phyloP scores from a whole-genome alignment of 2,113 vertebrate species.

The Scopus umbretta region DNA sequence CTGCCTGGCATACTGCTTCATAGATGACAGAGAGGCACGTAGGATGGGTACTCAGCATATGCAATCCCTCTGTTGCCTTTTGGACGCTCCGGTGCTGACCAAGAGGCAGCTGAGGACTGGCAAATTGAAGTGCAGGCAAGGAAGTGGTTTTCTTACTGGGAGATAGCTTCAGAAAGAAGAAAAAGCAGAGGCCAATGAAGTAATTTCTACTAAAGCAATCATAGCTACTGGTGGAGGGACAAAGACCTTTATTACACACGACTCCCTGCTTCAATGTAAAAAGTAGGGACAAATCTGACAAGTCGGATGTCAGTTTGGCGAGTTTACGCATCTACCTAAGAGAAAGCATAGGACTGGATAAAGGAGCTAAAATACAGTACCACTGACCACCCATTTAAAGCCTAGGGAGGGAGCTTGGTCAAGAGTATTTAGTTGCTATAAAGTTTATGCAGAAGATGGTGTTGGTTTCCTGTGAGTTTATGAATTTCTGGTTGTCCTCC shows the following conservation, averaged over 20 bases:
- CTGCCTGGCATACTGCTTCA: not conserved
- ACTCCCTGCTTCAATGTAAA: not conserved
- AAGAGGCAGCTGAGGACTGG: not conserved
- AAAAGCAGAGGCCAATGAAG: not conserved
- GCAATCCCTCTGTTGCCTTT: not conserved
- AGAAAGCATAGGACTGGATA: rapidly evolving
- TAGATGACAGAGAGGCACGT: not conserved
- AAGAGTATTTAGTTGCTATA: not conserved
- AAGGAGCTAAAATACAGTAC: not conserved
- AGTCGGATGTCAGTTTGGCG: not conserved
- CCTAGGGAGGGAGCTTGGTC: not conserved
- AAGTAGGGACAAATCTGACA: not conserved
- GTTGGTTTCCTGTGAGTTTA: not conserved
- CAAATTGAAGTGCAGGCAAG: not conserved
- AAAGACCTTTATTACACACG: not conserved
- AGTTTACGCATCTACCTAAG: not conserved
- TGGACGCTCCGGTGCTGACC: not conserved
- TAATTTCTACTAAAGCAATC: not conserved
- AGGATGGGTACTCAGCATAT: not conserved
- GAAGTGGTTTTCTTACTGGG: not conserved
- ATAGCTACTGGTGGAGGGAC: not conserved
- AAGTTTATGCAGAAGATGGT: not conserved
- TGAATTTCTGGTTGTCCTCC: not conserved
- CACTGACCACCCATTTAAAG: not conserved
- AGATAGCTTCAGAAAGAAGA: not conserved